A percentile compares a stretch with the other conserved stretches of the same genome.
These are phyloP conservation scores for Bicyclus anynana DNA, from an alignment of 1,140 invertebrate species.

Conservation along the genomic window DNA sequence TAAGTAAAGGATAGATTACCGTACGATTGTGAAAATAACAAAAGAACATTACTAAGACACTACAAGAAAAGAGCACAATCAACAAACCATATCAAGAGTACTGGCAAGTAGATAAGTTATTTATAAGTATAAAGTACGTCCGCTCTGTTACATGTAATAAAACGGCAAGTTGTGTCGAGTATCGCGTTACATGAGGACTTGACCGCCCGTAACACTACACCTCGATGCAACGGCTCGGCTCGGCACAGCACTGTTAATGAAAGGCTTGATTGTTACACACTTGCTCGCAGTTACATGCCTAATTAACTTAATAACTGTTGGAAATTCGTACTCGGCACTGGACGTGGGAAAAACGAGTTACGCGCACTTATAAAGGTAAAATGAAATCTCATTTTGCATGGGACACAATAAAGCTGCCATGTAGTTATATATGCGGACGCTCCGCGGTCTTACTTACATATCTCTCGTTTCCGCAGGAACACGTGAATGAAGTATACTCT, in stretches of 20 bases:
- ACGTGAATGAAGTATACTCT: too few species aligned
- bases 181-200: slow-evolving; percentile 54
- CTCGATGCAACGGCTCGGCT: slow-evolving; percentile 33
- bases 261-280: slow-evolving; percentile 46
- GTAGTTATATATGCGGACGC: too few species aligned
- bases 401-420: too few species aligned
- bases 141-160: slow-evolving; percentile 25
- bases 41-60: too few species aligned
- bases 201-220: slow-evolving; percentile 47
- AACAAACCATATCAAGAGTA: neutral
- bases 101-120: neutral
- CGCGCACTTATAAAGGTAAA: neutral
- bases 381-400: too few species aligned
- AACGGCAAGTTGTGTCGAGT: slow-evolving; percentile 33
- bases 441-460: too few species aligned
- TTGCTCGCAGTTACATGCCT: slow-evolving; percentile 36
- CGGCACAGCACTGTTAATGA: slow-evolving; percentile 42
- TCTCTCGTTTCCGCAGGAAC: too few species aligned
- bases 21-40: too few species aligned
- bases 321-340: slow-evolving; percentile 26
- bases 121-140: slow-evolving; percentile 6
- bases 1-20: too few species aligned
- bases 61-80: too few species aligned
- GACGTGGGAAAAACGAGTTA: slow-evolving; percentile 22
- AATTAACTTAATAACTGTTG: slow-evolving; percentile 43